Conservation (phyloP, 2,113 vertebrate genomes). For the Enhydra lutris region DNA sequence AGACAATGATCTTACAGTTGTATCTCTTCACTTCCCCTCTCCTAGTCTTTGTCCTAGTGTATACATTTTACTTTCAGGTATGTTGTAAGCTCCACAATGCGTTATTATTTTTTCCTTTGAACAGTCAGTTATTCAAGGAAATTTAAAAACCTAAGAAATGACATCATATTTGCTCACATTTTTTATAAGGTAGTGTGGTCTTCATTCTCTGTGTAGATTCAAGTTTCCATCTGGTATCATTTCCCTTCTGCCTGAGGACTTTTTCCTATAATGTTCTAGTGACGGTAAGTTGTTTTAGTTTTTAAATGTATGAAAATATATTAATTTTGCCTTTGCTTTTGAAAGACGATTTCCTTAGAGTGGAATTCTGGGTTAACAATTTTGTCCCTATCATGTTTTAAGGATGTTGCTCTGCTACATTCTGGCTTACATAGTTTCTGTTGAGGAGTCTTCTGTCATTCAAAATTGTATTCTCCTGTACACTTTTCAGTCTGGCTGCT, state of each 20-base stretch:
- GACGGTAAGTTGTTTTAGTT: background rate
- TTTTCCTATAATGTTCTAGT: background rate
- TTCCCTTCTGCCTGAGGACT: background rate
- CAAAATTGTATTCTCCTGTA: background rate
- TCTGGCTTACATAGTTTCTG: background rate
- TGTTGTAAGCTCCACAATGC: background rate
- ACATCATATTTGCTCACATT: background rate
- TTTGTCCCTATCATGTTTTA: background rate
- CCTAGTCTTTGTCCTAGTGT: background rate
- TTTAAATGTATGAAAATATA: background rate
- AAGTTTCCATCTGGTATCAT: background rate
- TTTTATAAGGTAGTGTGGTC: background rate
- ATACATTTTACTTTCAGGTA: background rate
- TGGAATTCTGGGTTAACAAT: background rate
- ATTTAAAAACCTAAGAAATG: background rate
- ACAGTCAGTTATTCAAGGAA: background rate
- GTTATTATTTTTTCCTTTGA: background rate
- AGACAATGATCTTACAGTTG: background rate
- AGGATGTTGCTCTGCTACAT: background rate
- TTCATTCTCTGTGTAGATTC: background rate
- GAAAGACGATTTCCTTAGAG: background rate
- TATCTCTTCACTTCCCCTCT: background rate
- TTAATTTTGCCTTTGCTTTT: background rate
- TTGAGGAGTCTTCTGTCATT: background rate
- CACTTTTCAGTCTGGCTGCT: background rate